Conservation (phyloP, 1,140 invertebrate genomes). For the Nasonia vitripennis region DNA sequence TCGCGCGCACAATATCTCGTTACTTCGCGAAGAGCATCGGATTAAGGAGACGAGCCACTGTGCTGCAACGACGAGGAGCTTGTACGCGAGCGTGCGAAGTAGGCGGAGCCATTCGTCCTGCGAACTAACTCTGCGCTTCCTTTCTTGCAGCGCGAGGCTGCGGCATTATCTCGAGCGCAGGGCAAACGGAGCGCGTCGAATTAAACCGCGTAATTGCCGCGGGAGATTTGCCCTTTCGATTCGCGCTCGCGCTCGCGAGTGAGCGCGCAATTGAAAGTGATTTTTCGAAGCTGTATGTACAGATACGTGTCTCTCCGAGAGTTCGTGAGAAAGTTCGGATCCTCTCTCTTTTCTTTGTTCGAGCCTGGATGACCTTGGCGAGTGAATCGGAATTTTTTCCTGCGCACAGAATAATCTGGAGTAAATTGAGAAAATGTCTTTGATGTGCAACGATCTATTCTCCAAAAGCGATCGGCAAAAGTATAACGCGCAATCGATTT, state of each 20-base stretch:
- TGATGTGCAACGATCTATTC: no score
- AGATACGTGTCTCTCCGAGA: slow-evolving; percentile 28
- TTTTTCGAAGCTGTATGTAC: slow-evolving; percentile 34
- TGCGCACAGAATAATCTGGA: no score
- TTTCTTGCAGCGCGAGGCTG: background rate
- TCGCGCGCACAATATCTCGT: slow-evolving; percentile 10
- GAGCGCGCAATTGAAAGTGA: slow-evolving; percentile 38
- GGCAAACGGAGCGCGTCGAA: slow-evolving; percentile 38
- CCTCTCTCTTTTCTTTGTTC: background rate
- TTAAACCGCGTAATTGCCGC: slow-evolving; percentile 50
- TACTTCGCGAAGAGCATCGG: background rate
- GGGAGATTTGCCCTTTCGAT: slow-evolving; percentile 45
- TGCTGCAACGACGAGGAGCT: background rate
- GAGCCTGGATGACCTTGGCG: background rate
- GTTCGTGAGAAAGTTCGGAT: slow-evolving; percentile 25
- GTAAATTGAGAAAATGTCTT: no score
- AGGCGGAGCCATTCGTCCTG: slow-evolving; percentile 3
- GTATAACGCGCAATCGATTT: background rate
- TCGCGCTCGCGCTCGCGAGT: background rate
- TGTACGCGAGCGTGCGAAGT: background rate
- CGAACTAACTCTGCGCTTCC: slow-evolving; percentile 14
- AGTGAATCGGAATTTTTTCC: background rate
- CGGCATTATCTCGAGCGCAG: background rate
- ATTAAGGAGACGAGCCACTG: background rate
- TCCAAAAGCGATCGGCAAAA: no score